Base-by-base conservation (phyloP, 2,113 vertebrate species). In the Vanacampus margaritifer region DNA sequence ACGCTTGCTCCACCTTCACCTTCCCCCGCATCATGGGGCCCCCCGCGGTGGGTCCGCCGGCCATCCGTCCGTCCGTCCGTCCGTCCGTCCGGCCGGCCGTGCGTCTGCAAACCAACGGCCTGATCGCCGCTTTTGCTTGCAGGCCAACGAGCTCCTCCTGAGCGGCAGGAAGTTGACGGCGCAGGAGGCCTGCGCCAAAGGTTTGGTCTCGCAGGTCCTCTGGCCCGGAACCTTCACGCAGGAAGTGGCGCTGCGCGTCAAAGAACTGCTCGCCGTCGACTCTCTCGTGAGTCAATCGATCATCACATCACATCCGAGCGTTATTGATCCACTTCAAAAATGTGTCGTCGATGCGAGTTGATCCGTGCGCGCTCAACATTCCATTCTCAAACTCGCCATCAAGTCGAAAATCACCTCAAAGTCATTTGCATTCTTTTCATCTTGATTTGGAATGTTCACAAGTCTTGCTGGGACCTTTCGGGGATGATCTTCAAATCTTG, bases 91-190 rank as follows among this genome's bases (percentile, higher is more conserved):
- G 28, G 28, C 28, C 28, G 4, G 2, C 28, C 28, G 28, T 32
- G n/a, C n/a, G n/a, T n/a, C n/a, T n/a, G n/a, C n/a, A n/a, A n/a
- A n/a, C n/a, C n/a, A n/a, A n/a, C 32, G 17, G 24, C 9, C 53
- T 21, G 10, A n/a, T 5, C 11, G 2, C 39, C 10, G 9, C 1
- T 7, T 46, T 6, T 35, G 51, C 12, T 62, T 64, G 13, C 67
- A 99, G 97, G 97, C 97, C n/a, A 98, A 94, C 73, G 97, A 99
- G 86, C 94, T 98, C 94, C 88, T 98, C 72, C 93, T 99, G 71
- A 95, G 96, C 24, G 95, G 95, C 68, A 94, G 97, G 85, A 99
- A 98, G 89, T 35, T 99, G 88, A 99, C 97, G 0, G 97, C 97
- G 0, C 95, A 97, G 91, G 96, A 99, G 86, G 97, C 97, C 0